A percentile compares a stretch with the other conserved stretches of the same genome.
Evolutionary conservation across 2,113 vertebrate genomes (phyloP).

Genomic region (Dolichallabes microphthalmus): DNA sequence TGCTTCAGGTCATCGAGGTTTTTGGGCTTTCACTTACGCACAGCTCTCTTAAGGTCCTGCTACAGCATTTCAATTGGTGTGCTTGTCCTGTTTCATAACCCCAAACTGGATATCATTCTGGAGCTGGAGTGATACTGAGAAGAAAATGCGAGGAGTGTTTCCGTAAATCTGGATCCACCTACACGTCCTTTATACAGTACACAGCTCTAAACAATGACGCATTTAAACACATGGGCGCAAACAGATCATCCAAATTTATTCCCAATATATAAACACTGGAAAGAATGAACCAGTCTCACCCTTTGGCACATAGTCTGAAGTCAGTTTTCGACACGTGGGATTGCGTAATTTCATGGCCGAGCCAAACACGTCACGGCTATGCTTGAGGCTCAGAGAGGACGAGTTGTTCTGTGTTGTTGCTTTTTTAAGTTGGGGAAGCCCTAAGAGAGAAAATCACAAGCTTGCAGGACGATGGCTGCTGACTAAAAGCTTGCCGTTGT

Average conservation of each 20-base stretch:
- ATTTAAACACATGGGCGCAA: neutral
- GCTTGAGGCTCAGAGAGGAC: neutral
- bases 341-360: neutral
- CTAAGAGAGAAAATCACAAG: neutral
- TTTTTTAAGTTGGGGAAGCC: neutral
- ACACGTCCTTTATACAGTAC: neutral
- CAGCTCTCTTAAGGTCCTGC: too few species aligned
- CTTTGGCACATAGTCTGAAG: neutral
- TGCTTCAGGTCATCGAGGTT: too few species aligned
- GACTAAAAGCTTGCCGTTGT: neutral
- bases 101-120: neutral
- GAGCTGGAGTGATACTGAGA: neutral
- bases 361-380: neutral
- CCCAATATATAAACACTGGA: neutral
- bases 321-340: neutral
- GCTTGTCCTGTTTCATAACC: neutral
- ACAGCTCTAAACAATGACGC: neutral
- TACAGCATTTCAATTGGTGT: too few species aligned
- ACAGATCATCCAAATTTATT: neutral
- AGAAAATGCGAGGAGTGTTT: neutral
- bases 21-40: too few species aligned
- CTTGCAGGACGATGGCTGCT: neutral
- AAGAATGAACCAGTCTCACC: neutral
- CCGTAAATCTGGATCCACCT: neutral
- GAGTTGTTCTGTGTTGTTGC: neutral